These are phyloP conservation scores for Brachyptera putata DNA, from an alignment of 2,888 invertebrate genomes.

Conservation along the genomic window DNA sequence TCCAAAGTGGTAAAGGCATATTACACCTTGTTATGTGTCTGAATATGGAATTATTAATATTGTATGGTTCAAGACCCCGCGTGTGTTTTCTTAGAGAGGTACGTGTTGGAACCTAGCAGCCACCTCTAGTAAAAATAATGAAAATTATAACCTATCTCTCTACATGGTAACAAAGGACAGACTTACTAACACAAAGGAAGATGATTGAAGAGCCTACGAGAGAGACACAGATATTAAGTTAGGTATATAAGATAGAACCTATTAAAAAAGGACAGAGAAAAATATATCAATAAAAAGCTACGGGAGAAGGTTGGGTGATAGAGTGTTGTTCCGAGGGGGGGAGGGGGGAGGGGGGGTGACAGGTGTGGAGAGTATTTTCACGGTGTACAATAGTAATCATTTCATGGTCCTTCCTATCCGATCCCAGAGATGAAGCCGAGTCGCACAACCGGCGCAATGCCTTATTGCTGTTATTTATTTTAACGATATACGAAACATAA, in stretches of 20 bases:
- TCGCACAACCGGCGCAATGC: neutral
- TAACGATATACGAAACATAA: neutral
- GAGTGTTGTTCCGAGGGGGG: too few relatives aligned
- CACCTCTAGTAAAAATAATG: neutral
- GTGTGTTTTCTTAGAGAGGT: neutral
- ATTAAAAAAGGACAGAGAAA: conserved; percentile 1
- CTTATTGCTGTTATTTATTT: conserved; percentile 7
- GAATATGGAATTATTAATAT: conserved; percentile 10
- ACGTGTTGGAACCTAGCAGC: neutral
- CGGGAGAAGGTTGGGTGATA: neutral
- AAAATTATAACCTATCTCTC: conserved; percentile 1
- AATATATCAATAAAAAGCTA: conserved; percentile 18
- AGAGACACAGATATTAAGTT: neutral
- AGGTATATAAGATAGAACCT: neutral
- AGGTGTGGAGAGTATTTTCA: conserved; percentile 30
- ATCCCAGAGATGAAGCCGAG: neutral
- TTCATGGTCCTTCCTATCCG: conserved; percentile 11
- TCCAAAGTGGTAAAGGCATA: conserved; percentile 6
- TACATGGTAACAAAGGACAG: conserved; percentile 4
- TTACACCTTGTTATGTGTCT: neutral
- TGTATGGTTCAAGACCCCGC: neutral
- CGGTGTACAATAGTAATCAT: conserved; percentile 29
- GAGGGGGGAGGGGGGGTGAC: conserved; percentile 17
- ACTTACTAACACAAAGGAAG: neutral
- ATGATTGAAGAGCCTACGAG: neutral